Evolutionary conservation across 1,140 invertebrate genomes (phyloP).

Genomic region (Anastrepha obliqua): DNA sequence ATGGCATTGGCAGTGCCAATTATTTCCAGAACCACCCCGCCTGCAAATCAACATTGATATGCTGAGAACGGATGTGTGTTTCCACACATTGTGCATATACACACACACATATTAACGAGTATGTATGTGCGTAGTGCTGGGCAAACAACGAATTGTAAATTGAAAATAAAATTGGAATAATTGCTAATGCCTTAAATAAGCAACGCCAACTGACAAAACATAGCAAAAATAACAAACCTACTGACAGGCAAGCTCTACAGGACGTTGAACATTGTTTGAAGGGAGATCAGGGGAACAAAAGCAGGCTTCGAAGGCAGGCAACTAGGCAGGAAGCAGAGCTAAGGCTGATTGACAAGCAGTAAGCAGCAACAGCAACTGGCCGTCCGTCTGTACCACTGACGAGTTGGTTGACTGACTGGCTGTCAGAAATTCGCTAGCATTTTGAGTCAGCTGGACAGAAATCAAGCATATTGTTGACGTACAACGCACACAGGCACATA

Average conservation of each 20-base stretch:
- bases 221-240: conserved; percentile 46
- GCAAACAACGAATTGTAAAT: conserved; percentile 52
- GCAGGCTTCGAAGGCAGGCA: conserved; percentile 39
- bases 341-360: conserved; percentile 38
- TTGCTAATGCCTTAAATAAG: conserved; percentile 56
- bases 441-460: conserved; percentile 16
- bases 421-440: conserved; percentile 34
- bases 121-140: neutral
- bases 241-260: neutral
- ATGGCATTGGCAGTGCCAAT: conserved; percentile 43
- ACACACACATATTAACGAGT: neutral
- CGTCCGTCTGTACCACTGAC: neutral
- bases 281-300: neutral
- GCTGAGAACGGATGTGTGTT: conserved; percentile 4
- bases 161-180: conserved; percentile 55
- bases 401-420: neutral
- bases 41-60: conserved; percentile 13
- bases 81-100: neutral
- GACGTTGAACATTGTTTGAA: neutral
- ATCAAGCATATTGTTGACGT: neutral
- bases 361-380: conserved; percentile 9
- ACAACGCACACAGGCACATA: neutral
- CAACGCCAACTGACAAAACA: conserved; percentile 56
- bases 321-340: conserved; percentile 44
- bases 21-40: conserved; percentile 44